Conservation (phyloP, 2,113 vertebrate genomes). For the Sapayoa aenigma region DNA sequence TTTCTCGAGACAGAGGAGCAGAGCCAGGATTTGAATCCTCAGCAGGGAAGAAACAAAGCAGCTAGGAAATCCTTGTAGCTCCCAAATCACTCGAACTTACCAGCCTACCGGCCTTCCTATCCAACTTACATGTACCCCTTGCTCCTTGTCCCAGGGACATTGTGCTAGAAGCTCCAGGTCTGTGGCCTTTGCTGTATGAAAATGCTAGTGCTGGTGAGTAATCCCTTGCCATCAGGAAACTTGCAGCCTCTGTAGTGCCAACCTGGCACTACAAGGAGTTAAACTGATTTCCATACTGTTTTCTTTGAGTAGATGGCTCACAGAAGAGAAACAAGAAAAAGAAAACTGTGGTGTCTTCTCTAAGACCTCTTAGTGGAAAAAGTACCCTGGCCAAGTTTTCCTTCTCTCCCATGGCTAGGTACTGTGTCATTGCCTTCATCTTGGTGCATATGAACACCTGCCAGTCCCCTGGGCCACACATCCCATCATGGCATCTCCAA, state of each 20-base stretch:
- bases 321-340: not conserved
- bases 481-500: too few species aligned
- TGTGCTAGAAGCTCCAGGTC: not conserved
- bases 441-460: not conserved
- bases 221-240: not conserved
- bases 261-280: not conserved
- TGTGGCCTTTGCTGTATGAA: not conserved
- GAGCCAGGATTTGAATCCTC: not conserved
- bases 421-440: not conserved
- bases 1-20: not conserved
- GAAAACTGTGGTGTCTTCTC: not conserved
- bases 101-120: not conserved
- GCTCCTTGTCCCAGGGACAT: not conserved
- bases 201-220: too few species aligned
- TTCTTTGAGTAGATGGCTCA: not conserved
- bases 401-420: not conserved
- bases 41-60: not conserved
- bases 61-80: too few species aligned
- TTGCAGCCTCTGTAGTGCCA: not conserved
- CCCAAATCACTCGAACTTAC: not conserved
- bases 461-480: too few species aligned
- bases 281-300: not conserved
- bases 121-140: not conserved
- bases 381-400: not conserved
- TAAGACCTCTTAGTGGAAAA: not conserved